Percentiles rank a stretch among this genome's conserved stretches.
Evolutionary conservation across 1,140 invertebrate genomes (phyloP).

Genomic region (Drosophila rhopaloa): DNA sequence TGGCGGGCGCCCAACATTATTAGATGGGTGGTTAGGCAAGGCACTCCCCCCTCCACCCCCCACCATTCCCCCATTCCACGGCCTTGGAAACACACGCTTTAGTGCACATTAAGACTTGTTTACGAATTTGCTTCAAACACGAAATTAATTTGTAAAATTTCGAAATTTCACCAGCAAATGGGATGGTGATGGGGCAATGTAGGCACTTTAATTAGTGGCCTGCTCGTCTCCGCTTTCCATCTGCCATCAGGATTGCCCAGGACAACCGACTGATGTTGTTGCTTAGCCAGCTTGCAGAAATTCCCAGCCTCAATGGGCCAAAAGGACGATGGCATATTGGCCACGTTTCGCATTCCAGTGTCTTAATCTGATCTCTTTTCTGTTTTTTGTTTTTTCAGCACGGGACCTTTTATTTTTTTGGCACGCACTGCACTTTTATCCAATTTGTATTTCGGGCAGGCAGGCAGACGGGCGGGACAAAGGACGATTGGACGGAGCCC

Average conservation of each 20-base stretch:
- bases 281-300: constrained; percentile 39
- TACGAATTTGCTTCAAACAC: constrained; percentile 80
- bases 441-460: constrained; percentile 49
- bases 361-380: constrained; percentile 39
- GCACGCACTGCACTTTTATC: constrained; percentile 54
- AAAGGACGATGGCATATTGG: constrained; percentile 38
- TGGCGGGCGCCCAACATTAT: constrained; percentile 75
- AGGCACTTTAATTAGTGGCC: constrained; percentile 67
- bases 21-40: constrained; percentile 50
- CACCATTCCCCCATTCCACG: background rate
- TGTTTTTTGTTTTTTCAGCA: background rate
- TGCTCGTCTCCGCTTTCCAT: background rate
- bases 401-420: constrained; percentile 22
- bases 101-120: constrained; percentile 81
- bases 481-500: background rate
- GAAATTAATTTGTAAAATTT: constrained; percentile 81
- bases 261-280: constrained; percentile 25
- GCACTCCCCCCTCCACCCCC: background rate
- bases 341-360: constrained; percentile 50
- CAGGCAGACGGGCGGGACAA: background rate
- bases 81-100: constrained; percentile 67
- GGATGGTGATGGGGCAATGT: constrained; percentile 9
- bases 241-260: constrained; percentile 13
- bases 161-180: constrained; percentile 42
- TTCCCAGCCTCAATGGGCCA: constrained; percentile 23